Evolutionary conservation across 1,140 invertebrate genomes (phyloP).

Genomic region (Colletes latitarsis): DNA sequence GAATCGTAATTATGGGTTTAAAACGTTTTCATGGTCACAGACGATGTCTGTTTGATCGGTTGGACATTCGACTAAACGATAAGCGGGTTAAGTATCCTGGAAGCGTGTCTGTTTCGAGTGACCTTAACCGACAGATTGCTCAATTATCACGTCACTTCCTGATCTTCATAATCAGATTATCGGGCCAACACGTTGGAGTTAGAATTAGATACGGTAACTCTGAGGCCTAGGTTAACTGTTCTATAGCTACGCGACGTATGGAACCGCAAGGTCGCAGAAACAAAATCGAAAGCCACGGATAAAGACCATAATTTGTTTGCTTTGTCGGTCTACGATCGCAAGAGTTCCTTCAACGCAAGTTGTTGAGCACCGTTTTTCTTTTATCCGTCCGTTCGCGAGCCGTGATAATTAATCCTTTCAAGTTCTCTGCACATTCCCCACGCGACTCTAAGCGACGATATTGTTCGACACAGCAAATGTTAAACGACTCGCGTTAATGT

Average conservation of each 20-base stretch:
- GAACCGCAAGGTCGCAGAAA: neutral
- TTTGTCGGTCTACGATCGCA: too few relatives aligned
- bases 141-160: conserved; percentile 33
- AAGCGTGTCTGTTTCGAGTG: conserved; percentile 19
- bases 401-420: too few relatives aligned
- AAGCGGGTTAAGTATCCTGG: neutral
- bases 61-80: neutral
- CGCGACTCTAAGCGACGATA: too few relatives aligned
- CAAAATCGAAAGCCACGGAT: neutral
- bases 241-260: neutral
- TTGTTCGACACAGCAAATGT: too few relatives aligned
- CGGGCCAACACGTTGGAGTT: neutral
- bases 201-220: neutral
- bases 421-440: too few relatives aligned
- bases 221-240: neutral
- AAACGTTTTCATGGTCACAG: neutral
- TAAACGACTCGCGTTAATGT: too few relatives aligned
- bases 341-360: too few relatives aligned
- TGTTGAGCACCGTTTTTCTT: too few relatives aligned
- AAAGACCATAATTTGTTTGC: neutral
- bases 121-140: conserved; percentile 42
- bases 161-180: conserved; percentile 46
- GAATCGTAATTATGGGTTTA: too few relatives aligned
- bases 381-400: too few relatives aligned
- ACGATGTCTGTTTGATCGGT: conserved; percentile 20